Base-by-base conservation (phyloP, 2,888 invertebrate genomes). In the Sphinx pinastri region DNA sequence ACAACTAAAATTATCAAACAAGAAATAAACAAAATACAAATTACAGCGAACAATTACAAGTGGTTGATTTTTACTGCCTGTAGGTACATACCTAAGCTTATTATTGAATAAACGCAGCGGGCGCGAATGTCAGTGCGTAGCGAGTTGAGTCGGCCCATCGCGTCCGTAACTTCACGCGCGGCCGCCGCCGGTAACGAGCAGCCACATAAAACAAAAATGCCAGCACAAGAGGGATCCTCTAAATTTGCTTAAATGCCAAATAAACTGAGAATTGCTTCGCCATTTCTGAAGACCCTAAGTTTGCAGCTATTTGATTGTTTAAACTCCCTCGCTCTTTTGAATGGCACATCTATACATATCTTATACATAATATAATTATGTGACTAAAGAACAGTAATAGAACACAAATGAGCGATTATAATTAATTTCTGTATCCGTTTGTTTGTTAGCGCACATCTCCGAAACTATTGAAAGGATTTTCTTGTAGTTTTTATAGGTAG, bases 161-260 rank as follows among this genome's bases (percentile, higher is more conserved):
- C 89, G 91, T 91, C 89, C 87, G 90, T 94, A 90, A 94, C 93
- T 94, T 93, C 93, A 93, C 92, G 93, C 92, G 88, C 92, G 91
- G 87, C 89, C 91, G 93, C 84, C 87, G 90, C 84, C 88, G 84
- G 92, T 94, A 94, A 94, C 93, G 93, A 94, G 93, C 89, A 84
- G 84, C 86, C 89, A 87, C 92, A 93, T 93, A 93, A 93, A 93
- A 93, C 91, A 92, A 93, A n/a, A 93, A 94, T 93, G 92, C 93
- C 93, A 92, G 89, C 87, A 82, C 84, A 86, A 86, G 85, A 87
- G 90, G 90, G 89, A 89, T 90, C 89, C 89, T 89, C 89, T 88
- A 89, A 91, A 92, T 91, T 91, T 88, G 90, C 91, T 91, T 92
- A 91, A 92, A 92, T 92, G 92, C 92, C 91, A 91, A 91, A 91